Evolutionary conservation across 2,797 vertebrate genomes (phyloP), one percentile per base, ranked within the genome.

Genomic region (Leuciscus waleckii): DNA sequence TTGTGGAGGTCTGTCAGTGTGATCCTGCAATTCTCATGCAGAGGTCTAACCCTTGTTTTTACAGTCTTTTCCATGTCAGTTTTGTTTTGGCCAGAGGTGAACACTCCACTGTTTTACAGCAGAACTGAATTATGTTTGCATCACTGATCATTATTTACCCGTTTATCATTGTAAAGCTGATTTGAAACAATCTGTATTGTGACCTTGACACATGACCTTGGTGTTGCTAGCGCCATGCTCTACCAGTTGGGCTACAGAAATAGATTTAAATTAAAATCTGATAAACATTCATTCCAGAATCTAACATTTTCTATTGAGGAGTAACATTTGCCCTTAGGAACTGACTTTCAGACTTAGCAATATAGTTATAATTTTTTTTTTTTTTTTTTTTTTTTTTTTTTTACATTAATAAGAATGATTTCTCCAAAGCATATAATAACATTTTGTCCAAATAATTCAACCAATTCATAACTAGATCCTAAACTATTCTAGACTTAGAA

Each of bases 1-100:
- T 63, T 71, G 26, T 79, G 75, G 49, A 46, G 9, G 26, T 70
- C 39, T 71, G n/a, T 46, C 32, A 70, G 83, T 46, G 51, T 79
- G 39, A 71, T 43, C 10, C 26, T 43, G 46, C 63, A 65, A 21
- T 19, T 37, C 37, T 56, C 37, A 43, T 14, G 80, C 35, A 70
- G 79, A 58, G 37, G 49, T 6, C 21, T n/a, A 46, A 46, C 37
- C 14, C 37, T 63, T 29, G 26, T 51, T 78, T 46, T 58, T 67
- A 77, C 63, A 56, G 23, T 69, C 37, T 17, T 58, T 76, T 76
- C n/a, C 16, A 43, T 11, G 16, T n/a, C n/a, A 78, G 56, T 23
- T 41, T 65, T 32, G 14, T 32, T 65, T 65, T 65, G 63, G 26
- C 29, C 14, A 29, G 14, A 32, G 63, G 3, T 32, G 7, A 63